Conservation (phyloP, 1,140 invertebrate species). For the Bombus affinis region DNA sequence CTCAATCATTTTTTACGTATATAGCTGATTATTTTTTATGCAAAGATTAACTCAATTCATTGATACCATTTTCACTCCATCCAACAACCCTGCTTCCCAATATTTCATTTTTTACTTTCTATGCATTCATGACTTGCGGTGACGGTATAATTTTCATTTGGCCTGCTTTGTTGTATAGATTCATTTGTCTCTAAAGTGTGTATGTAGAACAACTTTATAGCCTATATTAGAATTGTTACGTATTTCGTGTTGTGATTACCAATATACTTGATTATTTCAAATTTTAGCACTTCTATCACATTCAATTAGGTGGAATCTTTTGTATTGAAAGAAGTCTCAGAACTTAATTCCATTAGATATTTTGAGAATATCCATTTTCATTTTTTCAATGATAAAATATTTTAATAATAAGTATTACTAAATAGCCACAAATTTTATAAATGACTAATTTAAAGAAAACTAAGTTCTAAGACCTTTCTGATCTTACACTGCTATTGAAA, state of each 20-base stretch:
- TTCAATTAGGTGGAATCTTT: conserved; percentile 26
- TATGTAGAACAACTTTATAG: conserved; percentile 64
- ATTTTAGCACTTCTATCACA: conserved; percentile 45
- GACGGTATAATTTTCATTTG: conserved; percentile 72
- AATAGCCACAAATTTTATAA: background rate
- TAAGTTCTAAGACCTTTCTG: conserved; percentile 47
- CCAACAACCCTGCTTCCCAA: conserved; percentile 36
- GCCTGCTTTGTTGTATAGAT: conserved; percentile 64
- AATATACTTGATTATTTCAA: conserved; percentile 44
- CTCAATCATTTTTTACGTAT: background rate
- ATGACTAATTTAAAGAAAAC: background rate
- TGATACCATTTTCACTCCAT: conserved; percentile 46
- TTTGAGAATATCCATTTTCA: conserved; percentile 12
- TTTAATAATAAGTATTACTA: background rate
- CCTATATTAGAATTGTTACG: conserved; percentile 63
- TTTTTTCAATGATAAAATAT: background rate
- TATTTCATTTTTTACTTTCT: conserved; percentile 60
- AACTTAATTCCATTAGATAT: conserved; percentile 25
- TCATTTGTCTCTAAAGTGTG: conserved; percentile 57
- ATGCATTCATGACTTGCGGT: conserved; percentile 73
- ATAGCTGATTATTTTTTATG: conserved; percentile 25
- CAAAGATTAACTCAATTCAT: conserved; percentile 61
- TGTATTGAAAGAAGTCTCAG: conserved; percentile 23
- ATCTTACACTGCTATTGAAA: conserved; percentile 16
- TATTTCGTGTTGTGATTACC: conserved; percentile 58